phyloP scores from a whole-genome alignment of 1,140 invertebrate genomes.

The Cydia fagiglandana region DNA sequence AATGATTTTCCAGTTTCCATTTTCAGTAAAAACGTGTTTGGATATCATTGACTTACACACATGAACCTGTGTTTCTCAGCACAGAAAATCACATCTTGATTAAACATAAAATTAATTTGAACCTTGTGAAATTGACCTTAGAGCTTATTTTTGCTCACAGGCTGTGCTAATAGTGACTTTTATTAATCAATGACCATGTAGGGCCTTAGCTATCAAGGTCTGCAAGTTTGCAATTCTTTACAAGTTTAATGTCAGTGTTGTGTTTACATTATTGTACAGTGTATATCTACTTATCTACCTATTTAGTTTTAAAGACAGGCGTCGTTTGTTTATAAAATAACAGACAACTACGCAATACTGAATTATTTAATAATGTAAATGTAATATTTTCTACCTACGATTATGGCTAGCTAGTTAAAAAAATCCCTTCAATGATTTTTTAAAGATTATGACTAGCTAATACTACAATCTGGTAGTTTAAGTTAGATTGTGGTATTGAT shows the following conservation, averaged over 20 bases:
- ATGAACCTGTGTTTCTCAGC: conserved; percentile 18
- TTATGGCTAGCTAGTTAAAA: not conserved
- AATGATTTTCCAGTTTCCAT: conserved; percentile 71
- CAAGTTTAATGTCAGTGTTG: conserved; percentile 57
- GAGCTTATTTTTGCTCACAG: conserved; percentile 31
- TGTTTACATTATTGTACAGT: conserved; percentile 46
- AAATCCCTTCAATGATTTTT: too few relatives aligned
- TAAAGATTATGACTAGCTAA: too few relatives aligned
- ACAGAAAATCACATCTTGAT: not conserved
- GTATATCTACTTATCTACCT: not conserved
- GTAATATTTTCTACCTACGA: not conserved
- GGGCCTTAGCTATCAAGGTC: conserved; percentile 50
- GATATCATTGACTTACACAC: conserved; percentile 44
- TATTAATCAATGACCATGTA: conserved; percentile 29
- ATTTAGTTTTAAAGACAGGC: conserved; percentile 19
- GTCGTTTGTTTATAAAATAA: conserved; percentile 15
- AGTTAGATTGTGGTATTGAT: too few relatives aligned
- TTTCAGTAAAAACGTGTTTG: conserved; percentile 68
- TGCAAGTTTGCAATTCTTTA: conserved; percentile 49
- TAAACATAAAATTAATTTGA: not conserved
- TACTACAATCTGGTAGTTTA: too few relatives aligned
- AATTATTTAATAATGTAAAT: not conserved
- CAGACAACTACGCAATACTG: not conserved
- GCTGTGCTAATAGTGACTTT: conserved; percentile 20
- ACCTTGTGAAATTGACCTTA: conserved; percentile 29